Evolutionary conservation across 2,888 invertebrate genomes (phyloP).

Genomic region (Drosophila dives): DNA sequence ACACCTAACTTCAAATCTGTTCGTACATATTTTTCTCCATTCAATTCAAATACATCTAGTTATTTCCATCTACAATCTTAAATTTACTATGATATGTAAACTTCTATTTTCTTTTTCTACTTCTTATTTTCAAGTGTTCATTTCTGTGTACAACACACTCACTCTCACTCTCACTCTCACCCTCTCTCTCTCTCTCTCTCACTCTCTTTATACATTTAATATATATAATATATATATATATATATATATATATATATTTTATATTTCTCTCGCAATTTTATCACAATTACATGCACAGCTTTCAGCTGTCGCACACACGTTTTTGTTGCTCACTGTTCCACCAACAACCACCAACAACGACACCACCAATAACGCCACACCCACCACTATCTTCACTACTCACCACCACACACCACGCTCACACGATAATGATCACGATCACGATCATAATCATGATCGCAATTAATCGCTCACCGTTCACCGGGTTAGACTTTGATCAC

Average conservation of each 20-base stretch:
- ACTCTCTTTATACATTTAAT: conserved; percentile 17
- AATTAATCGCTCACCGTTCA: conserved; percentile 42
- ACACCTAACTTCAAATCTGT: conserved; percentile 63
- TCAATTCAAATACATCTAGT: conserved; percentile 70
- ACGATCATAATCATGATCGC: conserved; percentile 50
- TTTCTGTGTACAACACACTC: conserved; percentile 63
- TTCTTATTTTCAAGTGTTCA: conserved; percentile 35
- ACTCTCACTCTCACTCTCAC: conserved; percentile 33
- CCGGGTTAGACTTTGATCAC: conserved; percentile 58
- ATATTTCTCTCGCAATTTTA: conserved; percentile 49
- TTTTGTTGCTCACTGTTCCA: conserved; percentile 60
- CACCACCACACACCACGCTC: conserved; percentile 32
- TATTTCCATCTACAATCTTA: conserved; percentile 53
- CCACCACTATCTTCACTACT: conserved; percentile 23
- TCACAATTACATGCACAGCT: conserved; percentile 59
- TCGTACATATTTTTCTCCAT: conserved; percentile 70
- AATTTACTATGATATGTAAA: conserved; percentile 57
- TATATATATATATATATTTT: conserved; percentile 14
- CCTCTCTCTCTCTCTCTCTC: conserved; percentile 34
- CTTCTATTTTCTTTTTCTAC: conserved; percentile 23
- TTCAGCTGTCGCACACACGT: conserved; percentile 61
- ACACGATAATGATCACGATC: conserved; percentile 27
- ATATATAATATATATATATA: conserved; percentile 23
- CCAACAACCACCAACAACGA: conserved; percentile 38
- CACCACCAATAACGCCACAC: conserved; percentile 21